Base-by-base conservation (phyloP, 2,113 vertebrate species). In the Dendrocopos noguchii region DNA sequence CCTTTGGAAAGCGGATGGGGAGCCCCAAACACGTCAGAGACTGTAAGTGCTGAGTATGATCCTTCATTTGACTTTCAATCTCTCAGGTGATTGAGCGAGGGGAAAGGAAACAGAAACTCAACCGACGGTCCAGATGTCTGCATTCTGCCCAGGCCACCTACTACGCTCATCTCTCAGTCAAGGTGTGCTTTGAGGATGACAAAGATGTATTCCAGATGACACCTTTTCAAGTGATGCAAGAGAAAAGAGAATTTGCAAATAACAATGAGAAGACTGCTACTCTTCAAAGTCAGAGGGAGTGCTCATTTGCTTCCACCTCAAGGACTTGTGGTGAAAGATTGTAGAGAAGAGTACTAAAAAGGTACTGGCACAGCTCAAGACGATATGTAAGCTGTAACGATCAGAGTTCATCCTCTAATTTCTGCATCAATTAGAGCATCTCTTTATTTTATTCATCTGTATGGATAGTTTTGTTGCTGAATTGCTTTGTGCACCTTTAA, bases 191-290 rank as follows among this genome's bases (percentile, higher is more conserved):
- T 59, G 71, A 73, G 36, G 12, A 17, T 39, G 39, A 77, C n/a
- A 79, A 75, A 76, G 90, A 73, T 31, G 6, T 46, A 81, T 65
- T 84, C 24, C 42, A 33, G 91, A 61, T 65, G 28, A 72, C 39
- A 70, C 3, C 14, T 85, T 55, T 83, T 65, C 55, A 53, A 84
- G 47, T 27, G 53, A 84, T 34, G 34, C 50, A 88, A 83, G 36
- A 85, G 60, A 81, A 91, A 93, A 91, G 44, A 87, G 80, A 91
- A 93, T 79, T 90, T 90, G 56, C 50, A 91, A 84, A 79, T 61
- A 83, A 59, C 57, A 75, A 77, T 56, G 80, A 91, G 66, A 96
- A 67, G 65, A 89, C 8, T 77, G 42, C 65, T 77, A 27, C 16
- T 78, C 22, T 39, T 90, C 68, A 60, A 64, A 87, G 55, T 63